Evolutionary conservation across 2,113 vertebrate species (phyloP), one percentile per base, ranked within the genome.

Genomic region (Ceyx melanurus): DNA sequence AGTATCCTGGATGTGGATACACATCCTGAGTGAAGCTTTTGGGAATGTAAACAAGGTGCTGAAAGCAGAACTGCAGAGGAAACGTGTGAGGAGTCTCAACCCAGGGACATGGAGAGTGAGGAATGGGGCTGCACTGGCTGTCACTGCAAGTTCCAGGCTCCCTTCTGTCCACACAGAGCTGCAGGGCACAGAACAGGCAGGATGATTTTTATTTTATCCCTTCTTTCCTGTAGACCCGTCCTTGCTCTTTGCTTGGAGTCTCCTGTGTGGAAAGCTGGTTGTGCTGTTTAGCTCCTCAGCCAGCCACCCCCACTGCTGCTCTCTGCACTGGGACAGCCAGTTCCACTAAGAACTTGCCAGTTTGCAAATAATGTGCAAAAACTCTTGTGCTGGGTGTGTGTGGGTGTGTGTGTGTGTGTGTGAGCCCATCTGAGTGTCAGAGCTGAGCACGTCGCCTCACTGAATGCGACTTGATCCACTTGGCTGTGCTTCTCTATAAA

Each of bases 271-370:
- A 15, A 28, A 82, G 53, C 0, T 70, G 64, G 12, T 28, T n/a
- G 50, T 1, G 5, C 19, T 71, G 80, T 37, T 61, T 33, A 53
- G 56, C 76, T 85, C 16, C 2, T 15, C 29, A 76, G 25, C 37
- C 6, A 25, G 2, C 56, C 1, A 0, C 3, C 29, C 33, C 57
- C 6, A 2, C 15, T 35, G 6, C 20, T 0, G 1, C 60, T 25
- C 29, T 64, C 4, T 53, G 17, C 51, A 54, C 42, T 68, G 10
- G 7, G 22, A 13, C 2, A 33, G 23, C 15, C 57, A 8, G 37
- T 35, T 64, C 12, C 53, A 29, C n/a, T 7, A 37, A 37, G 37
- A 37, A 37, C 37, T 31, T 3, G 16, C 46, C 68, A 12, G 51
- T 33, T 72, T 74, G 76, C 46, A 73, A 29, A 29, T 19, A 40